These are phyloP conservation scores for Brienomyrus longianalis DNA, from an alignment of 2,113 vertebrate species.

Conservation along the genomic window DNA sequence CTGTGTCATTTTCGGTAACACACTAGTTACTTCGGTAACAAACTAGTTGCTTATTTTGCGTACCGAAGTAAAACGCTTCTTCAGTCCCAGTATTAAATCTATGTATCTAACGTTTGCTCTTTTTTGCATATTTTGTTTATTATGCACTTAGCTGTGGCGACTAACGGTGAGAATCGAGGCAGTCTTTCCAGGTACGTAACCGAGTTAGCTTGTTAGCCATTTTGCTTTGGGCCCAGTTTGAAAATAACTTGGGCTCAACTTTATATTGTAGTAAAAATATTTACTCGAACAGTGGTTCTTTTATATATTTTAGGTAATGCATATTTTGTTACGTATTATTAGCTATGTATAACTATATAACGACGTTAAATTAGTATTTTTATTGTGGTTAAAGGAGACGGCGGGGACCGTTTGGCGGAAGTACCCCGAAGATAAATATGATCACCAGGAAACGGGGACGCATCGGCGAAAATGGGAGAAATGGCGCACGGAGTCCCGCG, in stretches of 20 bases:
- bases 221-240: background rate
- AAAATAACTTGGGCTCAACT: background rate
- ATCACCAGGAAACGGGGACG: constrained; percentile 63
- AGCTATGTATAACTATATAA: background rate
- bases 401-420: background rate
- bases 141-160: background rate
- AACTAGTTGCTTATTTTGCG: background rate
- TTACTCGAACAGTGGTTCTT: background rate
- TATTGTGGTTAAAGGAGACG: background rate
- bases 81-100: background rate
- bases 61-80: background rate
- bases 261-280: background rate
- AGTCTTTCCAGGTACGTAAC: background rate
- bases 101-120: background rate
- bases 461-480: background rate
- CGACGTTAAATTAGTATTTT: background rate
- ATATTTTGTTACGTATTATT: background rate
- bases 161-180: background rate
- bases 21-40: background rate
- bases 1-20: background rate
- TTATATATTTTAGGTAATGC: background rate
- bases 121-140: background rate
- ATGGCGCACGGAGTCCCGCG: constrained; percentile 14
- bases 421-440: constrained; percentile 38
- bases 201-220: background rate